Evolutionary conservation across 2,888 invertebrate species (phyloP).

Genomic region (Eurois occulta): DNA sequence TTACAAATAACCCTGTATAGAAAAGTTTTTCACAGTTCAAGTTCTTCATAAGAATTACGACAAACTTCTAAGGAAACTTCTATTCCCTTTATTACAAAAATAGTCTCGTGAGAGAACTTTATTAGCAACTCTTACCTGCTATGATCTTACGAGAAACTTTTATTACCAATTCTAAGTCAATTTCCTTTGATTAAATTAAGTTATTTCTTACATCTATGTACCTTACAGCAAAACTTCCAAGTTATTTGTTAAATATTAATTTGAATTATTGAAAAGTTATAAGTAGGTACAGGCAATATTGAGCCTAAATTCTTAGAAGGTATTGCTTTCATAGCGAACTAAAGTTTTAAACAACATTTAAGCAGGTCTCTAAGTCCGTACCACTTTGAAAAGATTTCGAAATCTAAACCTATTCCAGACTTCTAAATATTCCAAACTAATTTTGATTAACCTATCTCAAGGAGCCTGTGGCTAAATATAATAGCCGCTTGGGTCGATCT

Average conservation of each 20-base stretch:
- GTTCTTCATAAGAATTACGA: not conserved
- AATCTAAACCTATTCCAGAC: not conserved
- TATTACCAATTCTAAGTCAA: not conserved
- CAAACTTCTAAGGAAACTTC: not conserved
- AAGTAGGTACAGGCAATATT: constrained; percentile 1
- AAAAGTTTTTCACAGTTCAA: not conserved
- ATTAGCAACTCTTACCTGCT: not conserved
- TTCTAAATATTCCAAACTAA: not conserved
- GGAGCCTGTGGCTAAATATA: too few relatives aligned
- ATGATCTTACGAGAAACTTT: constrained; percentile 23
- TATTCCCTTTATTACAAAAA: constrained; percentile 2
- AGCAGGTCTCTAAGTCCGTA: not conserved
- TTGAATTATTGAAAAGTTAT: constrained; percentile 20
- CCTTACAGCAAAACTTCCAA: constrained; percentile 6
- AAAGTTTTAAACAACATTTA: not conserved
- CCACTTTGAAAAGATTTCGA: not conserved
- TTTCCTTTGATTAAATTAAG: constrained; percentile 27
- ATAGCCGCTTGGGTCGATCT: too few relatives aligned
- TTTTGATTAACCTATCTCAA: not conserved
- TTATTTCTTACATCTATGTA: constrained; percentile 14
- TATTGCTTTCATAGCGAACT: not conserved
- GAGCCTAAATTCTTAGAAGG: constrained; percentile 14
- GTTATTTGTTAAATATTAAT: not conserved
- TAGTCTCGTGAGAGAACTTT: not conserved
- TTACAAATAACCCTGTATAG: too few relatives aligned